Evolutionary conservation across 2,888 invertebrate species (phyloP).

Genomic region (Melanostoma scalare): DNA sequence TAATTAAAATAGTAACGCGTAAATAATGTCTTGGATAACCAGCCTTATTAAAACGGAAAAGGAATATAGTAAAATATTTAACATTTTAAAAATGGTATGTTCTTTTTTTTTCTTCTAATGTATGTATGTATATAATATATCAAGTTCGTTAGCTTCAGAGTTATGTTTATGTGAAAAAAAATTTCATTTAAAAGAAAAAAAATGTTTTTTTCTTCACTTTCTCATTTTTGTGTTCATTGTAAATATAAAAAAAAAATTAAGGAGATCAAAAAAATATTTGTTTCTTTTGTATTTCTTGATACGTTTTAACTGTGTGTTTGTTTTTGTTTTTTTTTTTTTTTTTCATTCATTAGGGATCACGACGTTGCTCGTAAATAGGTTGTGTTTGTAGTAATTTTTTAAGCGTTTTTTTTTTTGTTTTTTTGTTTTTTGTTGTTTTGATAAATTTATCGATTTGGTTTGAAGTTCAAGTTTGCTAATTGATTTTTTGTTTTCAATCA

Average conservation of each 20-base stretch:
- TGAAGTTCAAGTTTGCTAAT: conserved; percentile 76
- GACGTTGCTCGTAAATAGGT: conserved; percentile 59
- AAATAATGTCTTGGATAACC: conserved; percentile 82
- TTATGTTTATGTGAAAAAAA: conserved; percentile 55
- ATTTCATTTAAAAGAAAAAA: conserved; percentile 71
- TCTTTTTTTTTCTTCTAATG: conserved; percentile 53
- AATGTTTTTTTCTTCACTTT: conserved; percentile 67
- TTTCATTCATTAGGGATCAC: conserved; percentile 62
- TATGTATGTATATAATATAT: conserved; percentile 55
- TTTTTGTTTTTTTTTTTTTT: conserved; percentile 47
- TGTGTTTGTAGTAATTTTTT: conserved; percentile 46
- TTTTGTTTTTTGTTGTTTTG: conserved; percentile 69
- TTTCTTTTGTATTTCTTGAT: conserved; percentile 73
- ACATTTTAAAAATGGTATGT: conserved; percentile 72
- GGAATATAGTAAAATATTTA: conserved; percentile 72
- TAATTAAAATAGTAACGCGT: conserved; percentile 73
- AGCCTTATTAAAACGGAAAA: conserved; percentile 80
- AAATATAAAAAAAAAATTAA: conserved; percentile 74
- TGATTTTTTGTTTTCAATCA: conserved; percentile 85
- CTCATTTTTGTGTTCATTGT: conserved; percentile 74
- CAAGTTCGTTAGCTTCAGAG: conserved; percentile 51
- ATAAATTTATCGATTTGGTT: conserved; percentile 74
- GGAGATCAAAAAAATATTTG: conserved; percentile 75
- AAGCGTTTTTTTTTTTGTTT: conserved; percentile 71
- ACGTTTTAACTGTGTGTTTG: conserved; percentile 67